Base-by-base conservation (phyloP, 2,888 invertebrate genomes). In the Apodemia duryi region DNA sequence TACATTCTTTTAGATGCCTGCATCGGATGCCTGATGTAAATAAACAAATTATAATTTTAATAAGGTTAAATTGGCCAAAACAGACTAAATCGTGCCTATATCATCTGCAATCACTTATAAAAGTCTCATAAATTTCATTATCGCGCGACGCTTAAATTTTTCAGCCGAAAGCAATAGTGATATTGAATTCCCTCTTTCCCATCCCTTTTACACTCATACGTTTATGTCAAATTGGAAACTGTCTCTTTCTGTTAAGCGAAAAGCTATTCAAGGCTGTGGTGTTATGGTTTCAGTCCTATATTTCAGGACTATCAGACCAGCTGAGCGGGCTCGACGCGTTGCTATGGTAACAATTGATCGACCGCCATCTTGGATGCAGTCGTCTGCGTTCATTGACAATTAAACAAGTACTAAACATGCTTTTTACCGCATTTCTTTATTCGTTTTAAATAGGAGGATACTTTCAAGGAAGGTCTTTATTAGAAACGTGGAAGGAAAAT, bases 291-390 rank as follows among this genome's bases (percentile, higher is more conserved):
- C 84, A 80, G 82, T 74, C 69, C 72, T 81, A 38, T 49, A 51
- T 61, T 65, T 65, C 65, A 65, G 65, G 65, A 65, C 49, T 84
- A 51, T 79, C 80, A 83, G 78, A 77, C 74, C 85, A 85, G 85
- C 86, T 85, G 85, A 83, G 82, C 75, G 77, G 73, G 66, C 74
- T 72, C 76, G 83, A 89, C 88, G 88, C 90, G 88, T 89, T 83
- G 74, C 77, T 80, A 88, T 87, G 85, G 85, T 72, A 72, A 87
- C 89, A 86, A 90, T 90, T 90, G 90, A 90, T 90, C 88, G 88
- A 69, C 65, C 73, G 72, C 80, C 88, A 88, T 89, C 75, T 89
- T 90, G 84, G 75, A 83, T 88, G 86, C 89, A 89, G 82, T 76
- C 84, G 87, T 86, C 88, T 88, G 87, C 81, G 77, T 69, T 68